These are phyloP conservation scores for Bombylius discolor DNA, from an alignment of 2,888 invertebrate genomes.

Conservation along the genomic window DNA sequence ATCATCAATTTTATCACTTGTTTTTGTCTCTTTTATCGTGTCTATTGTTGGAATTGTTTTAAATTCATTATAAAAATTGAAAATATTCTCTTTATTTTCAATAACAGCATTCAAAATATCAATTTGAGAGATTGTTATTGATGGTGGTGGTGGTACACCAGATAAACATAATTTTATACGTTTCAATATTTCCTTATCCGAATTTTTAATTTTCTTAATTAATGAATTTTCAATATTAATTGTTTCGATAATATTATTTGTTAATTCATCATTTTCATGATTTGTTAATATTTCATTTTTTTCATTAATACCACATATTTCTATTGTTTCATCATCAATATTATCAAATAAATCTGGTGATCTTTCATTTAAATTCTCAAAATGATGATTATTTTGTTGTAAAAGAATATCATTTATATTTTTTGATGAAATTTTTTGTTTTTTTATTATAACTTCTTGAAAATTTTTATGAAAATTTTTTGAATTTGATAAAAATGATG, in stretches of 20 bases:
- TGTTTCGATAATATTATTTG: neutral
- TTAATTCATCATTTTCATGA: neutral
- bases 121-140: constrained; percentile 52
- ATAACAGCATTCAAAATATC: constrained; percentile 53
- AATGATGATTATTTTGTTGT: too few species aligned
- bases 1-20: neutral
- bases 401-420: neutral
- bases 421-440: constrained; percentile 17
- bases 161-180: constrained; percentile 46
- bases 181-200: constrained; percentile 26
- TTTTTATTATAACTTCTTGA: constrained; percentile 13
- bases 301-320: constrained; percentile 13
- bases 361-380: constrained; percentile 22
- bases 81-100: constrained; percentile 42
- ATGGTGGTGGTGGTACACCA: constrained; percentile 63
- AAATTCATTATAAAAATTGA: constrained; percentile 20
- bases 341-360: constrained; percentile 58
- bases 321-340: constrained; percentile 37
- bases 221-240: neutral
- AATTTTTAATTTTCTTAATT: neutral
- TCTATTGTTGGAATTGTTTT: too few species aligned
- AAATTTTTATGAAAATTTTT: neutral
- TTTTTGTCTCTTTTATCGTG: too few species aligned
- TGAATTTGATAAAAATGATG: neutral
- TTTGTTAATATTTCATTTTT: neutral